phyloP scores from a whole-genome alignment of 2,113 vertebrate genomes.

The Scophthalmus maximus region DNA sequence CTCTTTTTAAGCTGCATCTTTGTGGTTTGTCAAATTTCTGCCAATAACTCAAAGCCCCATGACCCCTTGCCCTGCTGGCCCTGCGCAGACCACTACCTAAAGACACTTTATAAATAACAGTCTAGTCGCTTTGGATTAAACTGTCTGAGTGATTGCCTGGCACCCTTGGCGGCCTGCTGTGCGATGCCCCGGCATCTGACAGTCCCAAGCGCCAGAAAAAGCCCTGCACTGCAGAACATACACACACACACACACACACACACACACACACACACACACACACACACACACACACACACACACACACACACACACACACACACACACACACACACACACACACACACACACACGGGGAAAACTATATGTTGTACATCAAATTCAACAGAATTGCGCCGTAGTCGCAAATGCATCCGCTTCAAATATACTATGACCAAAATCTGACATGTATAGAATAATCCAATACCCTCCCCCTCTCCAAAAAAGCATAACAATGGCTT shows the following conservation, averaged over 20 bases:
- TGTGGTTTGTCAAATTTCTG: slow-evolving; percentile 30
- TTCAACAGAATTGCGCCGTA: background rate
- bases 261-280: too few species aligned
- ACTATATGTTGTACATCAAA: slow-evolving; percentile 7
- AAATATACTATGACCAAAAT: slow-evolving; percentile 12
- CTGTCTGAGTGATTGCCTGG: slow-evolving; percentile 74
- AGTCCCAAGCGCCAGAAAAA: slow-evolving; percentile 42
- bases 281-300: too few species aligned
- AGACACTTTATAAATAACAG: slow-evolving; percentile 81
- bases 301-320: too few species aligned
- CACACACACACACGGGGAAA: slow-evolving; percentile 10
- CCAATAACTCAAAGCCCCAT: slow-evolving; percentile 33
- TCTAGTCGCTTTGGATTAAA: slow-evolving; percentile 80
- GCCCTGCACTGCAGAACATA: slow-evolving; percentile 17
- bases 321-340: too few species aligned
- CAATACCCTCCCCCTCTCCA: background rate
- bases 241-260: too few species aligned
- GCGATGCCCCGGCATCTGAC: slow-evolving; percentile 67
- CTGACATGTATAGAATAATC: too few species aligned
- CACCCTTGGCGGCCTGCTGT: slow-evolving; percentile 63
- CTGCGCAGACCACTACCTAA: slow-evolving; percentile 61
- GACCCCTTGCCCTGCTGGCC: slow-evolving; percentile 71
- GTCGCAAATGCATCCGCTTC: background rate
- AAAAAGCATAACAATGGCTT: slow-evolving; percentile 45
- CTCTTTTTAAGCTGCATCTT: slow-evolving; percentile 9